Conservation (phyloP, 2,113 vertebrate genomes). For the Dicerorhinus sumatrensis region DNA sequence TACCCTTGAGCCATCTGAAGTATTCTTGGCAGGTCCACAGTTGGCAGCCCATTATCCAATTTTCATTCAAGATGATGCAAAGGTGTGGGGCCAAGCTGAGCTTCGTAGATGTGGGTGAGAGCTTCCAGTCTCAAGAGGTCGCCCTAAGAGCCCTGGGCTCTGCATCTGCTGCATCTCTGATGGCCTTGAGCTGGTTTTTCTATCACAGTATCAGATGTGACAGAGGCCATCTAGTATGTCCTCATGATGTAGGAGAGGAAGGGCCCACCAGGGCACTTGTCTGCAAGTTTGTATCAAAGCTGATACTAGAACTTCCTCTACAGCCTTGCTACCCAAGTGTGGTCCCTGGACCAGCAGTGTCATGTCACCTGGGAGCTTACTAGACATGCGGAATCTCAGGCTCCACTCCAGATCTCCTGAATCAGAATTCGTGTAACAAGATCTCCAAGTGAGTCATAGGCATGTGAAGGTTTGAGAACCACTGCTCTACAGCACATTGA, state of each 20-base stretch:
- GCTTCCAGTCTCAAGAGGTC: background rate
- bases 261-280: background rate
- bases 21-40: constrained; percentile 55
- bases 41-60: constrained; percentile 34
- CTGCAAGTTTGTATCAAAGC: background rate
- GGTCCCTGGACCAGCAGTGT: rapidly evolving
- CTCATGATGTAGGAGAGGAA: background rate
- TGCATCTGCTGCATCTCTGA: background rate
- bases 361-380: background rate
- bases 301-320: background rate
- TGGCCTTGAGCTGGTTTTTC: background rate
- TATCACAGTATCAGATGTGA: rapidly evolving
- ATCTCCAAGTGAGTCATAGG: background rate
- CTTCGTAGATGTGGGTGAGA: background rate
- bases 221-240: too few species aligned
- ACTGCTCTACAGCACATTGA: background rate
- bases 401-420: background rate
- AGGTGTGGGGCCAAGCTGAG: background rate
- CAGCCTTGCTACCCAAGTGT: background rate
- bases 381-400: background rate
- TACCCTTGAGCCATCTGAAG: constrained; percentile 32
- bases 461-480: background rate
- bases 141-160: background rate
- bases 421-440: background rate
- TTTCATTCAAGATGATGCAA: constrained; percentile 50